Evolutionary conservation across 2,888 invertebrate genomes (phyloP).

Genomic region (Apeira syringaria): DNA sequence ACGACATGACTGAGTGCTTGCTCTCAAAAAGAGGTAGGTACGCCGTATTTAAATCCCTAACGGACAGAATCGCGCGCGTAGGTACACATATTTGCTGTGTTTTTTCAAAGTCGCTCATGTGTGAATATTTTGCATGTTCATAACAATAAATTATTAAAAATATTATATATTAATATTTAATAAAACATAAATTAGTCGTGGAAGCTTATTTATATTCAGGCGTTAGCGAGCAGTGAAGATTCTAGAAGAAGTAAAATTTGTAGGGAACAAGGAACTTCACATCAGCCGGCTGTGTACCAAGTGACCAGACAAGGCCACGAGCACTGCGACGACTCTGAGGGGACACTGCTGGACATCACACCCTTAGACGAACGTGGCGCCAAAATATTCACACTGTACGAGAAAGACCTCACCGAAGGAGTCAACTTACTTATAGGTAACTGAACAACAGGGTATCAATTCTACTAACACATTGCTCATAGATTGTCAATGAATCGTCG

Average conservation of each 20-base stretch:
- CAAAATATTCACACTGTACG: constrained; percentile 88
- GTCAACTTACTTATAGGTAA: constrained; percentile 88
- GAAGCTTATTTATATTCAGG: no score
- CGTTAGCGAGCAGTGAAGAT: no score
- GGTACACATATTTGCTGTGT: no score
- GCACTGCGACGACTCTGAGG: constrained; percentile 88
- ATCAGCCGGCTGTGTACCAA: constrained; percentile 86
- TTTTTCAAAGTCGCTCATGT: no score
- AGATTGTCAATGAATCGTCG: no score
- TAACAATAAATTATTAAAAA: no score
- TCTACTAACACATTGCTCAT: no score
- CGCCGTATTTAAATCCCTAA: constrained; percentile 14
- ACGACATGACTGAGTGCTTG: constrained; percentile 8
- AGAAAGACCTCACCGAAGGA: constrained; percentile 89
- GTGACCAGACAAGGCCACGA: constrained; percentile 88
- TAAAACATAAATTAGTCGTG: no score
- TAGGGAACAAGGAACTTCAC: constrained; percentile 81
- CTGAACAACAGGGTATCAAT: no score
- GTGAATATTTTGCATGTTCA: no score
- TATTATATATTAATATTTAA: no score
- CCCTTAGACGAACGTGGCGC: constrained; percentile 86
- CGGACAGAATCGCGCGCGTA: no score
- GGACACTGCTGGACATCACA: constrained; percentile 87
- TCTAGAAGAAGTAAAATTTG: constrained; percentile 25
- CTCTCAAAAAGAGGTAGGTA: constrained; percentile 14